Evolutionary conservation across 2,797 vertebrate genomes (phyloP), one percentile per base, ranked within the genome.

Genomic region (Oreochromis grahami): DNA sequence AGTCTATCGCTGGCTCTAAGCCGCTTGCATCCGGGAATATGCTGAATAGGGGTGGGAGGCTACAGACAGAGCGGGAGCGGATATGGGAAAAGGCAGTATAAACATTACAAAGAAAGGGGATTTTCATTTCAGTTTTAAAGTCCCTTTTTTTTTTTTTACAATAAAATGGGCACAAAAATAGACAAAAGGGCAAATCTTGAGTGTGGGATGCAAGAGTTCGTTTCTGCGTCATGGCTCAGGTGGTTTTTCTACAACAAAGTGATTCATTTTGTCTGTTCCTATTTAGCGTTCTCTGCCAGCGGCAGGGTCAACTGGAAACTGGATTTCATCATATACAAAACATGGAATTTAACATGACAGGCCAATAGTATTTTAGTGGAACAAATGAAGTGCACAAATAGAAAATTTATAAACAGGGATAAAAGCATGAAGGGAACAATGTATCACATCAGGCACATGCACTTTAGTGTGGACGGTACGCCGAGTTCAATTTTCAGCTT

Each of bases 41-140:
- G 86, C 82, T 80, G 93, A 93, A 91, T 79, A 85, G 76, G 86
- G 91, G 93, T 86, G 91, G 93, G 94, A 93, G 92, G 87, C 92
- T 80, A 68, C 87, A 89, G 84, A 90, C 78, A 14, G 87, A 92
- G 82, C n/a, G 53, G 72, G 87, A 94, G 88, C 89, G 94, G 95
- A 95, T 95, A 91, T 94, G 91, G 94, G 92, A 94, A 95, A 92
- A 91, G 77, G 85, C 91, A 96, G 85, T 93, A 89, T 95, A 94
- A 95, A 96, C 94, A 95, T 90, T 79, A 88, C 53, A 88, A 89
- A 90, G 87, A 92, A 82, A 87, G 90, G 92, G 92, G 90, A 89
- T 89, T 94, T 94, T 94, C 77, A 88, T 92, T 87, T 93, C 8
- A 82, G 82, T 91, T 91, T 92, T 86, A 78, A 81, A 83, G 45